These are phyloP conservation scores for Athalia cordata DNA, from an alignment of 2,888 invertebrate genomes.

Conservation along the genomic window DNA sequence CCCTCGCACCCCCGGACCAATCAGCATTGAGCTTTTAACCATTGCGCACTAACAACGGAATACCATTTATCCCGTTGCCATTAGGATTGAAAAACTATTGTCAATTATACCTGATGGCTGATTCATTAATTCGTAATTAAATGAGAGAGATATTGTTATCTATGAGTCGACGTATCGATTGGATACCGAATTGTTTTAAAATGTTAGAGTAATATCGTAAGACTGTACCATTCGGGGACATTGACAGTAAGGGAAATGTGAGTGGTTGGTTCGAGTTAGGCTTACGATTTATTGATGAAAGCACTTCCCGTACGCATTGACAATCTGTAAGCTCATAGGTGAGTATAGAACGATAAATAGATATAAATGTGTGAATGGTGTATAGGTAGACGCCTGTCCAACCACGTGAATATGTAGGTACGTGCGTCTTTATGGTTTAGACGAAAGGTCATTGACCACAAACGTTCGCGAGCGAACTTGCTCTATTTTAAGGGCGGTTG, in stretches of 20 bases:
- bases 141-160: background rate
- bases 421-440: conserved; percentile 12
- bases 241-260: background rate
- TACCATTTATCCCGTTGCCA: conserved; percentile 17
- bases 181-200: background rate
- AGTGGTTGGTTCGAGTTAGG: conserved; percentile 7
- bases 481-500: conserved; percentile 46
- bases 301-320: conserved; percentile 47
- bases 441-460: conserved; percentile 42
- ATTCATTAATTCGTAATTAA: too few relatives aligned
- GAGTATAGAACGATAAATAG: background rate
- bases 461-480: conserved; percentile 45
- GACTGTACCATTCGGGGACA: background rate
- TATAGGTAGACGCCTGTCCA: background rate
- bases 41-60: background rate
- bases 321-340: conserved; percentile 27
- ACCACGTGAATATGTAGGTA: background rate
- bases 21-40: conserved; percentile 30
- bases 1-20: conserved; percentile 44
- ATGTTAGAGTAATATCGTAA: conserved; percentile 1
- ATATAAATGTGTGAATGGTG: background rate
- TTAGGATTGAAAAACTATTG: conserved; percentile 21
- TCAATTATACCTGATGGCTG: background rate
- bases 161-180: background rate
- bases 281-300: conserved; percentile 24